A percentile compares a stretch with the other conserved stretches of the same genome.
Conservation (phyloP, 1,140 invertebrate genomes). For the Linepithema humile region DNA sequence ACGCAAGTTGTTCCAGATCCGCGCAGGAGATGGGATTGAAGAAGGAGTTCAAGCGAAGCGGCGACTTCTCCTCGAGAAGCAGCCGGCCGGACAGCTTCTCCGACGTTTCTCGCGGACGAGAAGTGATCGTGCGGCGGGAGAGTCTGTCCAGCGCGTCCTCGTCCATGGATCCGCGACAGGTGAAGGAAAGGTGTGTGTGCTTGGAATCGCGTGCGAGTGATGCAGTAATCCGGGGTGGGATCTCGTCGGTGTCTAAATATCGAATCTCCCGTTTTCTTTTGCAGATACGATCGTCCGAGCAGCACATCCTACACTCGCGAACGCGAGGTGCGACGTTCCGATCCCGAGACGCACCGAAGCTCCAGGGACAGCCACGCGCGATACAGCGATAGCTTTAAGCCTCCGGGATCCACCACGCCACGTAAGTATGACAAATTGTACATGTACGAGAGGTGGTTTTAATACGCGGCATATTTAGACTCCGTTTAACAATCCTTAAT, state of each 20-base stretch:
- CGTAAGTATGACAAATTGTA: conserved; percentile 75
- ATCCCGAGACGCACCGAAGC: conserved; percentile 80
- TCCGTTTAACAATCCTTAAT: background rate
- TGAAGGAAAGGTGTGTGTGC: conserved; percentile 80
- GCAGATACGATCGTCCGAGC: conserved; percentile 79
- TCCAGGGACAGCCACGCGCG: conserved; percentile 80
- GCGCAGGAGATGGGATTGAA: conserved; percentile 80
- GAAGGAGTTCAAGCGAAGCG: conserved; percentile 81
- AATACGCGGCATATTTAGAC: background rate
- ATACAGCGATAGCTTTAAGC: conserved; percentile 81
- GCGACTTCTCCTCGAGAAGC: conserved; percentile 79
- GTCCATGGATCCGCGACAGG: conserved; percentile 81
- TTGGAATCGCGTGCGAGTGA: too few species aligned
- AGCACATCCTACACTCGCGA: conserved; percentile 78
- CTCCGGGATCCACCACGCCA: conserved; percentile 77
- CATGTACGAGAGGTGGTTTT: conserved; percentile 30
- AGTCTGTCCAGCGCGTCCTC: conserved; percentile 74
- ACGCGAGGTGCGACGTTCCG: conserved; percentile 81
- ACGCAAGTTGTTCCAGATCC: conserved; percentile 70
- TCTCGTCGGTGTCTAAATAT: too few species aligned
- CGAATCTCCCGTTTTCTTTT: conserved; percentile 27
- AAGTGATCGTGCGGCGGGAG: conserved; percentile 81
- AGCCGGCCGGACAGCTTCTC: conserved; percentile 80
- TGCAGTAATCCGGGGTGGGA: too few species aligned
- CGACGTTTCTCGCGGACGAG: conserved; percentile 79